These are phyloP conservation scores for Thereva unica DNA, from an alignment of 2,888 invertebrate genomes.

Conservation along the genomic window DNA sequence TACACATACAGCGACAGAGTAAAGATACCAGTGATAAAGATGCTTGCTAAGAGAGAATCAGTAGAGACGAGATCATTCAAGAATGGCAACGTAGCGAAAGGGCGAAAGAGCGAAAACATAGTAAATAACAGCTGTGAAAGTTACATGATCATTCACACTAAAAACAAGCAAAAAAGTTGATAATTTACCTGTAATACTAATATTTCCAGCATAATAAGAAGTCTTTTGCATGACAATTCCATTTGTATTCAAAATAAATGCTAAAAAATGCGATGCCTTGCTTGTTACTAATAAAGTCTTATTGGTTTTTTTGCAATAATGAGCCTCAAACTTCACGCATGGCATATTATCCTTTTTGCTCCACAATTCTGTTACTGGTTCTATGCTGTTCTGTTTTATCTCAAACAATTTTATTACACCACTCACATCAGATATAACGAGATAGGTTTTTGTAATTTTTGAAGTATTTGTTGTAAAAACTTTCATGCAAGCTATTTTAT, in stretches of 20 bases:
- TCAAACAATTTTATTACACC: conserved; percentile 49
- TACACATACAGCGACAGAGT: too few species aligned
- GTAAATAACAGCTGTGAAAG: too few species aligned
- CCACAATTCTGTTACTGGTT: conserved; percentile 49
- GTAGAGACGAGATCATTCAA: too few species aligned
- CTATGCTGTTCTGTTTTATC: conserved; percentile 37
- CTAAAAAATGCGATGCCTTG: conserved; percentile 50
- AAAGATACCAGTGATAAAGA: too few species aligned
- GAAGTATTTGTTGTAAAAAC: conserved; percentile 5
- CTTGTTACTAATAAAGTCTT: conserved; percentile 48
- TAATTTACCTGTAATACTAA: conserved; percentile 32
- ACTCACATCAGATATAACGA: conserved; percentile 47
- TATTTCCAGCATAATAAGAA: conserved; percentile 23
- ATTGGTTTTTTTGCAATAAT: conserved; percentile 37
- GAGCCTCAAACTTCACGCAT: conserved; percentile 46
- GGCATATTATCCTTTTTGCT: conserved; percentile 49
- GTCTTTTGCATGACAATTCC: conserved; percentile 28
- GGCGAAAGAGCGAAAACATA: too few species aligned
- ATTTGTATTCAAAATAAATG: conserved; percentile 46
- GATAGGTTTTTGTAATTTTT: conserved; percentile 43
- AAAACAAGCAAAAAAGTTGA: too few species aligned
- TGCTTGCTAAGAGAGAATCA: too few species aligned
- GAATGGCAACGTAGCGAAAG: too few species aligned
- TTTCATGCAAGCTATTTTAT: conserved; percentile 31
- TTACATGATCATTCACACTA: too few species aligned